Base-by-base conservation (phyloP, 2,797 vertebrate species). In the Darevskia mixta region DNA sequence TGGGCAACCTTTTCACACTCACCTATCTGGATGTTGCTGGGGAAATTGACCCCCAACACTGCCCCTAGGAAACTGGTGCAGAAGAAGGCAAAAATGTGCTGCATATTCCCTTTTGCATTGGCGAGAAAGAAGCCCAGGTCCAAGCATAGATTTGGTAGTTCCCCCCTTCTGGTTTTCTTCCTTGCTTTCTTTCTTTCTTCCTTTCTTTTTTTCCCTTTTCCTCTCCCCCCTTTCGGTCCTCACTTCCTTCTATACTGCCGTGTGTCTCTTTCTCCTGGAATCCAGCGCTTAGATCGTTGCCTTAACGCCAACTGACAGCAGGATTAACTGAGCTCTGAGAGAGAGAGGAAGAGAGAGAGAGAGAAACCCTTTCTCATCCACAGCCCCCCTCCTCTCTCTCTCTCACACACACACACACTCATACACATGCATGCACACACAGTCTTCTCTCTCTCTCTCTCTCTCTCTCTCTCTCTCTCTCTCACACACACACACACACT, bases 21-120 rank as follows among this genome's bases (percentile, higher is more conserved):
- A 99, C 99, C 98, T 97, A 99, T 99, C 97, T 99, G 99, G 97
- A 99, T 99, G 96, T 98, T 99, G 98, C 98, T 99, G 98, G 99
- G 99, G 93, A 99, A 99, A 99, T 98, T 99, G 97, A 98, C 98
- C 97, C 98, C 98, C 96, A 99, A 98, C 97, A 98, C 99, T 97
- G 98, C 97, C 97, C 98, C 98, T 98, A 99, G 98, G 97, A 99
- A 98, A 97, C 98, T 97, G 98, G 98, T 98, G 98, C 97, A 99
- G 97, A 99, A 98, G 98, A 99, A 98, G 98, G 97, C 97, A 98
- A 99, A 96, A 98, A 98, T 98, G 98, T 98, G 98, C 98, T 98
- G 98, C 98, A 99, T 99, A 99, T 99, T 99, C 98, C 98, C 98
- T 97, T 98, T 99, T 98, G 98, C 98, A 99, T 99, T 98, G 98